Evolutionary conservation across 2,888 invertebrate species (phyloP), one percentile per base, ranked within the genome.

Genomic region (Drosophila yooni): DNA sequence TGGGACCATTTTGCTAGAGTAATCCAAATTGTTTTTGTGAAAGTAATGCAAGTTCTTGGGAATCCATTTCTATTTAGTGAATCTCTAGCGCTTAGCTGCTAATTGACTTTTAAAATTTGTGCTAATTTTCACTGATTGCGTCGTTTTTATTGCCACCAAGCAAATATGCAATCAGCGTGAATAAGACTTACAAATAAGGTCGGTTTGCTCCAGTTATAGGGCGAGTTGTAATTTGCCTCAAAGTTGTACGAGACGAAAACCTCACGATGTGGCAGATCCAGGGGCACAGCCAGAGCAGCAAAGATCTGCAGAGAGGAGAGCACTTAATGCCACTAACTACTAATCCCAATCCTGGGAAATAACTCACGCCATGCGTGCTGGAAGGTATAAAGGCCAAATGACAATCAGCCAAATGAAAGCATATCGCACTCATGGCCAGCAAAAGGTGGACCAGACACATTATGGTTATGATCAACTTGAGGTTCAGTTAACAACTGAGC

Each of bases 201-300:
- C 56, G 91, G 91, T 33, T 88, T 61, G 57, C 76, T 81, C 91
- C 91, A 92, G 53, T 96, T 96, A 25, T 91, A 93, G 7, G 96
- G 95, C 4, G 95, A 92, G 76, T 92, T 93, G 92, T 96, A 96
- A 89, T 95, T 95, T 0, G 95, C 95, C 89, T 96, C 96, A 83
- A 96, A 96, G 93, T 96, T 96, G 91, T 96, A 96, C 0, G 96
- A 96, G 33, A 96, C 93, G 82, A 96, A 96, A 25, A 96, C 95
- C 86, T 95, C 95, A 76, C 95, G 95, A 80, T 95, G 95, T 0
- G 95, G 95, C 8, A 96, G 94, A 83, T 96, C 96, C 25, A 96
- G 91, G 0, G 96, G 96, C 34, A 96, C 94, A 0, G 96, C 96
- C 72, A 96, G 93, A 0, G 96, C 96, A 43, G 96, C 90, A 91